Evolutionary conservation across 2,888 invertebrate genomes (phyloP).

Genomic region (Sarcophaga carnaria): DNA sequence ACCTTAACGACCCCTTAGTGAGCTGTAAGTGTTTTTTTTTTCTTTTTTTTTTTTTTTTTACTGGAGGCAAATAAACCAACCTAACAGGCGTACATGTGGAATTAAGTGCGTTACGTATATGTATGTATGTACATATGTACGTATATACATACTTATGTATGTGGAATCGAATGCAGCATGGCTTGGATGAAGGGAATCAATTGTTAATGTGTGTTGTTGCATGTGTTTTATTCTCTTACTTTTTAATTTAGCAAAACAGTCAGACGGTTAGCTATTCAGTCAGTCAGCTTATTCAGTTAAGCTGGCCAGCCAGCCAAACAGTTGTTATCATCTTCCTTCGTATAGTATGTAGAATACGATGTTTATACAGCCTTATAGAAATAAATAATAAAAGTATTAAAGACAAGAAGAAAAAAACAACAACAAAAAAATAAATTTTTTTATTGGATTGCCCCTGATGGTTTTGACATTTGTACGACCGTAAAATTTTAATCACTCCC

Average conservation of each 20-base stretch:
- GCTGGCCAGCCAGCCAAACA: background rate
- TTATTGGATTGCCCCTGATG: slow-evolving; percentile 62
- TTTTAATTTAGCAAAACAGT: background rate
- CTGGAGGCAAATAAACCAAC: background rate
- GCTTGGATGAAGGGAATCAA: slow-evolving; percentile 6
- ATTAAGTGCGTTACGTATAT: background rate
- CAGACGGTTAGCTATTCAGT: too few relatives aligned
- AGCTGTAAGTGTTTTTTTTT: slow-evolving; percentile 20
- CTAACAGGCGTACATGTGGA: background rate
- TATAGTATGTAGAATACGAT: too few relatives aligned
- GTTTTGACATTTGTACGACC: slow-evolving; percentile 71
- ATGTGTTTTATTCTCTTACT: slow-evolving; percentile 28
- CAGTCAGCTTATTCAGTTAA: too few relatives aligned
- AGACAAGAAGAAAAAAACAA: background rate
- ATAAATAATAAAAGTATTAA: background rate
- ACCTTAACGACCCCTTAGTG: slow-evolving; percentile 61
- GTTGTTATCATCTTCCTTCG: slow-evolving; percentile 36
- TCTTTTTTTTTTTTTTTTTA: background rate
- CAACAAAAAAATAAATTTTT: slow-evolving; percentile 5
- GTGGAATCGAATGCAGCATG: slow-evolving; percentile 31
- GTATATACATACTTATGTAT: background rate
- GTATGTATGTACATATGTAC: background rate
- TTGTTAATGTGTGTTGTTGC: slow-evolving; percentile 11
- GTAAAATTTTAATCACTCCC: slow-evolving; percentile 72
- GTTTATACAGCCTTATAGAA: background rate